A percentile compares a stretch with the other conserved stretches of the same genome.
Evolutionary conservation across 1,140 invertebrate species (phyloP).

Genomic region (Cydia pomonella): DNA sequence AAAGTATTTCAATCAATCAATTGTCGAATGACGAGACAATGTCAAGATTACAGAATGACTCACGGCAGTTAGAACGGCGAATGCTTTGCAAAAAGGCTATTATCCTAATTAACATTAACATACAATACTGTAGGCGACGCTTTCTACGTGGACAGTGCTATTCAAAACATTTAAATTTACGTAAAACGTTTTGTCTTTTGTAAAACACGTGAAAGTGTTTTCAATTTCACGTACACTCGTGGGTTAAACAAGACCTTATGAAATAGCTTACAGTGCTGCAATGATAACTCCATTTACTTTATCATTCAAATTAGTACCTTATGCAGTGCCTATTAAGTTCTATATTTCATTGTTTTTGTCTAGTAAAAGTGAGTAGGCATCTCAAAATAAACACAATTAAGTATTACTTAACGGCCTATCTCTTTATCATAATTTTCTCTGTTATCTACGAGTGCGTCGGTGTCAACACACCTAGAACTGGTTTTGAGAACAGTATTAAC

Average conservation of each 20-base stretch:
- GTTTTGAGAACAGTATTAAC: slow-evolving; percentile 27
- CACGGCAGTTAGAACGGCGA: slow-evolving; percentile 37
- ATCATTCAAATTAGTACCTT: background rate
- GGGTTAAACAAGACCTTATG: slow-evolving; percentile 18
- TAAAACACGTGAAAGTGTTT: slow-evolving; percentile 26
- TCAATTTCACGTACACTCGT: slow-evolving; percentile 13
- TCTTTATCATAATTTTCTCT: slow-evolving; percentile 30
- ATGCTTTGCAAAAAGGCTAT: slow-evolving; percentile 33
- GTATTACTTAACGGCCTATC: slow-evolving; percentile 29
- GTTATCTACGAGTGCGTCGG: slow-evolving; percentile 19
- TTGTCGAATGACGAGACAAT: slow-evolving; percentile 34
- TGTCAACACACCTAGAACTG: slow-evolving; percentile 28
- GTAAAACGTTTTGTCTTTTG: slow-evolving; percentile 35
- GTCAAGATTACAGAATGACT: slow-evolving; percentile 39
- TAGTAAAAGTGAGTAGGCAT: slow-evolving; percentile 17
- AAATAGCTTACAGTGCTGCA: slow-evolving; percentile 19
- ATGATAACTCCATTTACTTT: background rate
- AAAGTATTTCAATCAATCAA: slow-evolving; percentile 42
- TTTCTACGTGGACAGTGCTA: slow-evolving; percentile 36
- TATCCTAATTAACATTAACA: slow-evolving; percentile 42
- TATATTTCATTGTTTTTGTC: background rate
- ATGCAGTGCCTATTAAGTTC: background rate
- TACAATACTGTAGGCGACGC: slow-evolving; percentile 39
- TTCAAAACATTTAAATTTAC: slow-evolving; percentile 36
- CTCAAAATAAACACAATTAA: slow-evolving; percentile 30